These are phyloP conservation scores for Pseudorasbora parva DNA, from an alignment of 2,113 vertebrate species.

Conservation along the genomic window DNA sequence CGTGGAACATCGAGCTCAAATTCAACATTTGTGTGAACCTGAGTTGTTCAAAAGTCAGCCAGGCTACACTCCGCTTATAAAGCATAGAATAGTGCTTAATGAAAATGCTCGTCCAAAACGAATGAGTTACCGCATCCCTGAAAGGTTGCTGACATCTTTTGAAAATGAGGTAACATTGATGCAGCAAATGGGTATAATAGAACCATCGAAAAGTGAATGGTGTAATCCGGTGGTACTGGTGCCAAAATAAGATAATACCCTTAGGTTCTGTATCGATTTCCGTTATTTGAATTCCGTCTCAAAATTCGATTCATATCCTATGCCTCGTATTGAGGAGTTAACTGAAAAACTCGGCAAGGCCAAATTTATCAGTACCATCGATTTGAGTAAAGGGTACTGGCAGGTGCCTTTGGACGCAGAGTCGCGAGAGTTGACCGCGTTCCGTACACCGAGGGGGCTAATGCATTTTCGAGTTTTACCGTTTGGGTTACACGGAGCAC, in stretches of 20 bases:
- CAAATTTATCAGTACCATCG: too few relatives aligned
- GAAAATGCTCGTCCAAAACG: background rate
- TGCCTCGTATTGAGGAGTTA: too few relatives aligned
- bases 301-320: too few relatives aligned
- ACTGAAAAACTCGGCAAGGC: too few relatives aligned
- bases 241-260: background rate
- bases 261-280: background rate
- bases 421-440: background rate
- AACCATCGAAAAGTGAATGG: background rate
- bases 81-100: background rate
- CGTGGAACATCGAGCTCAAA: too few relatives aligned
- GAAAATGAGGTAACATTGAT: background rate
- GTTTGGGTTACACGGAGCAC: background rate
- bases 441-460: background rate
- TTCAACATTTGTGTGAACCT: background rate
- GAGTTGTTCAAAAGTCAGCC: constrained; percentile 7
- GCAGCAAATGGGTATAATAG: background rate
- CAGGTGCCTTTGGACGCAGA: background rate
- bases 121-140: constrained; percentile 14
- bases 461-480: background rate
- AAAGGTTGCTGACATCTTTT: background rate
- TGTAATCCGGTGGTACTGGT: background rate
- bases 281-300: background rate
- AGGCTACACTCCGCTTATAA: background rate
- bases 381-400: too few relatives aligned